Conservation (phyloP, 92 coral and sea anemone genomes). For the Paragorgia papillata region DNA sequence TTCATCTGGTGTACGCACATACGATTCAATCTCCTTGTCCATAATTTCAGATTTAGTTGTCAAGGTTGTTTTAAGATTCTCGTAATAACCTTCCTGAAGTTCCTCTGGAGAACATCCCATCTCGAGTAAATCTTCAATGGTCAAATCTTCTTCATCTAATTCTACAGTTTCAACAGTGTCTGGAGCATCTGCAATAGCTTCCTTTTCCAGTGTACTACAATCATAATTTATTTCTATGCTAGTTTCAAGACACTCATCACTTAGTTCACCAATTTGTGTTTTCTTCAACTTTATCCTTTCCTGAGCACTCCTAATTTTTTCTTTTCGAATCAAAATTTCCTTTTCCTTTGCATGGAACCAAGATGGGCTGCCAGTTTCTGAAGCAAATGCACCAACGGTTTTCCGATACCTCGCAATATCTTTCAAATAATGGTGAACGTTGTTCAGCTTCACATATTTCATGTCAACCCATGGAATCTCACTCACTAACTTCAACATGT, state of each 20-base stretch:
- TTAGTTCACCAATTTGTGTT: not conserved
- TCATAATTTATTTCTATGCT: not conserved
- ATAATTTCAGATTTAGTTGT: not conserved
- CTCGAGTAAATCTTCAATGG: conserved; percentile 30
- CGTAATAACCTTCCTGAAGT: conserved; percentile 30
- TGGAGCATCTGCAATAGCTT: not conserved
- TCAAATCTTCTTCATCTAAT: conserved; percentile 22
- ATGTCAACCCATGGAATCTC: conserved; percentile 32
- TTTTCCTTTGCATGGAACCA: conserved; percentile 18
- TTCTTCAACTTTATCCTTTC: conserved; percentile 10
- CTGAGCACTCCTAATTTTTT: conserved; percentile 20
- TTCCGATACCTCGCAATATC: conserved; percentile 11
- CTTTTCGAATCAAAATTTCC: not conserved
- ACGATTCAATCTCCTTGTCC: conserved; percentile 29
- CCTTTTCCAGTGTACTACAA: not conserved
- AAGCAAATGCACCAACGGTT: conserved; percentile 5
- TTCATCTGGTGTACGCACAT: conserved; percentile 31
- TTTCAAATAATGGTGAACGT: conserved; percentile 18
- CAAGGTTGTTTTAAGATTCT: not conserved
- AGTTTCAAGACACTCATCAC: not conserved
- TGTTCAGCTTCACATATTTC: conserved; percentile 22
- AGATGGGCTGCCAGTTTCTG: not conserved
- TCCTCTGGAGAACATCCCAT: conserved; percentile 29
- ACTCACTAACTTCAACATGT: conserved; percentile 7
- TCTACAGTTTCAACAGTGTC: not conserved